Base-by-base conservation (phyloP, 2,797 vertebrate species). In the Malurus leucopterus region DNA sequence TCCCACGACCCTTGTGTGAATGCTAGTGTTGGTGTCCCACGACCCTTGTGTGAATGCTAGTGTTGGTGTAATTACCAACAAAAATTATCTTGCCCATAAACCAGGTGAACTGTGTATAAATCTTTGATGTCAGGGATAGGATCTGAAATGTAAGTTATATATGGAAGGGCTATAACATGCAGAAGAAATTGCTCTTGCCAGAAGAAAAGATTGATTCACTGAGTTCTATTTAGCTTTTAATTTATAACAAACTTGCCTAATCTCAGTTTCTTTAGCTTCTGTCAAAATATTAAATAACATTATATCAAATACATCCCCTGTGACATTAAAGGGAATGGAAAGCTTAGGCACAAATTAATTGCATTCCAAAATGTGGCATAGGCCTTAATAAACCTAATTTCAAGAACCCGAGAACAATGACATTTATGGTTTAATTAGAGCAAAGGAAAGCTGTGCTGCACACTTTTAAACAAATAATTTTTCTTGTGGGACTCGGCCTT, bases 311-410 rank as follows among this genome's bases (percentile, higher is more conserved):
- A 76, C 36, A 91, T 91, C 82, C 76, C 70, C 61, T 43, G 55
- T 55, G 90, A 91, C 67, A 77, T 71, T 93, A 91, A 93, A 94
- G 74, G 74, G 93, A 94, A 91, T 38, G 8, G 61, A 93, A 89
- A 77, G 46, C 58, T 77, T 41, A 16, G 41, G 34, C 43, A 73
- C 26, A 36, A 29, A 69, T 89, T 91, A 84, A 84, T 81, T 84
- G 54, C 73, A 46, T 59, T 90, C 46, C 10, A n/a, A 67, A 71
- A 67, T 57, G 9, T 65, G 65, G 80, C 55, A 84, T 26, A 49
- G 40, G 46, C 74, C 58, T 90, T 87, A 89, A 89, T 44, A 89
- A 89, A 73, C 69, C 57, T 84, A 49, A 82, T 76, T 91, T 92
- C 84, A 84, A 82, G 68, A 81, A 84, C 75, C 44, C 40, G 50